These are phyloP conservation scores for Montipora sp. DNA, from an alignment of 64 coral and sea anemone species.

Conservation along the genomic window DNA sequence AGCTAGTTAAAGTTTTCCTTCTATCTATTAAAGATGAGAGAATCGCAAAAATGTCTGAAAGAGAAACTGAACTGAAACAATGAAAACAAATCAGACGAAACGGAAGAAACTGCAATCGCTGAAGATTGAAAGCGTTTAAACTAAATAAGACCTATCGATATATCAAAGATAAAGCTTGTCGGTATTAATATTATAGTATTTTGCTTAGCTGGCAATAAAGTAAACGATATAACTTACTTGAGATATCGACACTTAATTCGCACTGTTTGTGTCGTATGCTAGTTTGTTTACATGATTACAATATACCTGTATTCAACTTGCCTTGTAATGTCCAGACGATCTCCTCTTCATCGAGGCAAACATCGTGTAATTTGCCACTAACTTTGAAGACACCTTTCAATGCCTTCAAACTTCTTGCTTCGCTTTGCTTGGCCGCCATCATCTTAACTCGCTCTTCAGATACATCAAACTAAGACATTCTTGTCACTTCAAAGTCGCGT, in stretches of 20 bases:
- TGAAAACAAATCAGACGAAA: not conserved
- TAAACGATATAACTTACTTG: not conserved
- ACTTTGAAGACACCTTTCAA: conserved; percentile 58
- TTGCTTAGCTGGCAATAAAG: not conserved
- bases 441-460: not conserved
- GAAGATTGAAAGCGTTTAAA: too few species aligned
- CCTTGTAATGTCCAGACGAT: conserved; percentile 47
- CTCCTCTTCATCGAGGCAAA: conserved; percentile 59
- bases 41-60: too few species aligned
- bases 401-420: not conserved
- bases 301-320: conserved; percentile 52
- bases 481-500: not conserved
- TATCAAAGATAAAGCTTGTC: too few species aligned
- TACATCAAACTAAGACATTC: not conserved
- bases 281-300: not conserved
- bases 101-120: too few species aligned
- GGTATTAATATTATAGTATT: too few species aligned
- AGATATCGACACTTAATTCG: not conserved
- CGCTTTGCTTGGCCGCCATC: not conserved
- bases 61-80: too few species aligned
- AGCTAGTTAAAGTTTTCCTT: too few species aligned
- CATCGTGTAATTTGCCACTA: conserved; percentile 46
- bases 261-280: not conserved
- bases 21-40: too few species aligned
- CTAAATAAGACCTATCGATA: too few species aligned